Base-by-base conservation (phyloP, 2,113 vertebrate species). In the Oenanthe oenanthe region DNA sequence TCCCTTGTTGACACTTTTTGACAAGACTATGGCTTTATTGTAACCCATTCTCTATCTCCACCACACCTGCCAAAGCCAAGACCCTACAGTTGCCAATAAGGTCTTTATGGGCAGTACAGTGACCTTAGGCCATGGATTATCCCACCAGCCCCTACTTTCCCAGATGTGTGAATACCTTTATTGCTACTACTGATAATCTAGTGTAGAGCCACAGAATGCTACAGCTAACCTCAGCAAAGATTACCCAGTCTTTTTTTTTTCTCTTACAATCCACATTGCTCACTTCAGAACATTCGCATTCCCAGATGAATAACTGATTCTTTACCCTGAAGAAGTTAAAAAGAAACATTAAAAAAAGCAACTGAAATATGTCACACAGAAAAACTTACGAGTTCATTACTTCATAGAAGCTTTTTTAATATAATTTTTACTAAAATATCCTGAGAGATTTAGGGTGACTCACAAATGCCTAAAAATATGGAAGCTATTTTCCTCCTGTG, bases 361-460 rank as follows among this genome's bases (percentile, higher is more conserved):
- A 74, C 20, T 29, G 4, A 88, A 83, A 88, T 47, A 62, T 19
- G 53, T 70, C 16, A n/a, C 31, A 77, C 63, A 51, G 13, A 73
- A 93, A 66, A 86, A 79, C 53, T 80, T 80, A 76, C 3, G 7
- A 53, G 36, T 62, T 79, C 40, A 56, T 76, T 66, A 86, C 53
- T 87, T 74, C 70, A 63, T 4, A 45, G 57, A 86, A 87, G 26
- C 18, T 54, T 89, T 88, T 88, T 83, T 6, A 82, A 75, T 90
- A 34, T 61, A 61, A 13, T 66, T 88, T 95, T 92, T 81, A 74
- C 90, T 76, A 85, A 95, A 96, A 94, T 74, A 79, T 50, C 83
- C 62, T 43, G 47, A 34, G 81, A 94, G 77, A 75, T 85, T 78
- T 85, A 76, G 93, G 31, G 62, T 95, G 92, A 96, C 88, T 95